Conservation (phyloP, 2,888 invertebrate species). For the Trichogramma dendrolimi region DNA sequence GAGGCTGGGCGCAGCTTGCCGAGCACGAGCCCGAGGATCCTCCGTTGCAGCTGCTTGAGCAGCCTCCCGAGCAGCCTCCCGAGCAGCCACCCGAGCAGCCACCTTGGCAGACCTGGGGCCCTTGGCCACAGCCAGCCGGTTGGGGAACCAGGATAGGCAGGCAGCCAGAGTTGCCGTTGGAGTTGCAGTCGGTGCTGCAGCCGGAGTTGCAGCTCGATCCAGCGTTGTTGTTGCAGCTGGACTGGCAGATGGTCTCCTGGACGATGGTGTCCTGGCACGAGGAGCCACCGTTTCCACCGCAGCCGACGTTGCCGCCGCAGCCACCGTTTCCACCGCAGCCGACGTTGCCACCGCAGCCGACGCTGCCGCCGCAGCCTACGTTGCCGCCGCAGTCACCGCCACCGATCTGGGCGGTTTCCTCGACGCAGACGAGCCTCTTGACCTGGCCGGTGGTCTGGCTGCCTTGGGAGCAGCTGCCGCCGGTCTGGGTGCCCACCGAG, state of each 20-base stretch:
- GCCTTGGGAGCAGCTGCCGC: neutral
- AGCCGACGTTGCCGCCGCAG: conserved; percentile 35
- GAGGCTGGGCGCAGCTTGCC: no score
- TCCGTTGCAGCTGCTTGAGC: no score
- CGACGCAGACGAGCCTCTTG: neutral
- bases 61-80: no score
- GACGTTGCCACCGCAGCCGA: conserved; percentile 35
- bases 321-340: conserved; percentile 31
- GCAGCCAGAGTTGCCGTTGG: no score
- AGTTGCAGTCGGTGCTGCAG: neutral
- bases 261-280: no score
- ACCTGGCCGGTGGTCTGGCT: neutral
- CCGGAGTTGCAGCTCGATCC: neutral
- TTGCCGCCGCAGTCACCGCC: neutral
- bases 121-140: no score
- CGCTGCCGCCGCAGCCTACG: conserved; percentile 7
- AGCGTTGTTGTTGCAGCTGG: no score
- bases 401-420: neutral
- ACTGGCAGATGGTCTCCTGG: no score
- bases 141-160: no score
- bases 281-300: conserved; percentile 22
- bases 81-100: no score
- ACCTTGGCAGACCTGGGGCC: no score
- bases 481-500: neutral
- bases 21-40: no score